A percentile compares a stretch with the other conserved stretches of the same genome.
Evolutionary conservation across 1,140 invertebrate species (phyloP).

Genomic region (Cryptotermes secundus): DNA sequence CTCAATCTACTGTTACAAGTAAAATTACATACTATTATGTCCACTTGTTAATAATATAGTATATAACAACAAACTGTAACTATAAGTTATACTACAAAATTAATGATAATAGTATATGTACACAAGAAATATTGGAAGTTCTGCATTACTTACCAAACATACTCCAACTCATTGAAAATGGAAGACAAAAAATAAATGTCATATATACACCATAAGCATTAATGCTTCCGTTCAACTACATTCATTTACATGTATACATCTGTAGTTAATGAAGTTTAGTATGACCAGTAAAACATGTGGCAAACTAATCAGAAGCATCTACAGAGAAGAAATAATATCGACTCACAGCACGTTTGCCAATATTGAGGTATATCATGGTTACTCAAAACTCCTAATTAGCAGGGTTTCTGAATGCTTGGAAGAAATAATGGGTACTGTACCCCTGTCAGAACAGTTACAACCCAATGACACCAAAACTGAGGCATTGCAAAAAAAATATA

Average conservation of each 20-base stretch:
- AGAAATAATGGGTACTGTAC: neutral
- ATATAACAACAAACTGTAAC: neutral
- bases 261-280: neutral
- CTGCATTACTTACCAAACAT: neutral
- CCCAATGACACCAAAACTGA: neutral
- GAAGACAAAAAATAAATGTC: neutral
- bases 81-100: neutral
- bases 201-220: neutral
- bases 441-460: neutral
- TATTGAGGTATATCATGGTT: neutral
- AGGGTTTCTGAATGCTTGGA: neutral
- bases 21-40: neutral
- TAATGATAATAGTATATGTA: neutral
- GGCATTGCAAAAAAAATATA: neutral
- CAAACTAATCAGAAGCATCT: neutral
- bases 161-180: neutral
- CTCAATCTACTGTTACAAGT: neutral
- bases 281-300: neutral
- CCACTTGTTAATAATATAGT: neutral
- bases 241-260: neutral
- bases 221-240: neutral
- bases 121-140: neutral
- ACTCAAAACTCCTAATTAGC: neutral
- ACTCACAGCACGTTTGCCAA: neutral
- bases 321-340: neutral